These are phyloP conservation scores for Puffinus mauretanicus DNA, from an alignment of 2,113 vertebrate species.

Conservation along the genomic window DNA sequence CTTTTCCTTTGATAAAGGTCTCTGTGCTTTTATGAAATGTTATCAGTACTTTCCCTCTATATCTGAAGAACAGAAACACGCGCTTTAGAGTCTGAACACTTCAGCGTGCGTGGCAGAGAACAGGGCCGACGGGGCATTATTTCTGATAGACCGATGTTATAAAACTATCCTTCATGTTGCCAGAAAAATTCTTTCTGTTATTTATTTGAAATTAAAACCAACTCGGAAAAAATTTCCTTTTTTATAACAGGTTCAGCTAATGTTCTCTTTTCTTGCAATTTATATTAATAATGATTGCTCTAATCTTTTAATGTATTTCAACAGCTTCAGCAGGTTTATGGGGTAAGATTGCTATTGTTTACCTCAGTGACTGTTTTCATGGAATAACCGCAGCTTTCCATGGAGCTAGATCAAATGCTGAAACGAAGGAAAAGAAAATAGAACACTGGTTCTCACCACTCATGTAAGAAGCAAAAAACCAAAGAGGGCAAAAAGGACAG, in stretches of 20 bases:
- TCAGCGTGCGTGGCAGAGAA: neutral
- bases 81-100: neutral
- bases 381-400: slow-evolving; percentile 42
- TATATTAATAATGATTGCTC: slow-evolving; percentile 50
- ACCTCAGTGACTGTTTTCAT: slow-evolving; percentile 63
- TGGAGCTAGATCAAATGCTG: slow-evolving; percentile 39
- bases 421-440: slow-evolving; percentile 48
- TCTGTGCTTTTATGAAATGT: slow-evolving; percentile 18
- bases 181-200: neutral
- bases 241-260: slow-evolving; percentile 38
- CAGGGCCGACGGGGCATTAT: neutral
- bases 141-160: slow-evolving; percentile 4
- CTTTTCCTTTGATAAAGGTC: slow-evolving; percentile 6
- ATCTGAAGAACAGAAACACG: neutral
- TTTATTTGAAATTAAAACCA: slow-evolving; percentile 56
- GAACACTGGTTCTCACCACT: neutral
- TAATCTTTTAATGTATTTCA: slow-evolving; percentile 68
- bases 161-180: slow-evolving; percentile 23
- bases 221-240: neutral
- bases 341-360: slow-evolving; percentile 62
- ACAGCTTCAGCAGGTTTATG: slow-evolving; percentile 70
- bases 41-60: neutral
- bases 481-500: neutral
- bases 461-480: neutral
- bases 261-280: slow-evolving; percentile 33